phyloP scores from a whole-genome alignment of 2,797 vertebrate genomes.

The Urocyon cinereoargenteus region DNA sequence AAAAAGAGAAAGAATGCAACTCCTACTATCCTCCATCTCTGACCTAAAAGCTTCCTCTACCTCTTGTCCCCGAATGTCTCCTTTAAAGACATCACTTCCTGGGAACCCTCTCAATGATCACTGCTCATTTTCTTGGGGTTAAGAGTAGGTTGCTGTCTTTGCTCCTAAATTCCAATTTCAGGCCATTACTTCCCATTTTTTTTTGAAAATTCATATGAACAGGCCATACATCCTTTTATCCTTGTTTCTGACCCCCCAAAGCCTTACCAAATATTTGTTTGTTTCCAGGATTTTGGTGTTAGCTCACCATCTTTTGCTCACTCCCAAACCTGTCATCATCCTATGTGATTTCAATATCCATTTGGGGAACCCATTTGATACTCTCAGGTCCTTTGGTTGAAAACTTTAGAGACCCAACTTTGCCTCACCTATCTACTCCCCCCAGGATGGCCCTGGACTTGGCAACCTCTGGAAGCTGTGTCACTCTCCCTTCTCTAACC shows the following conservation, averaged over 20 bases:
- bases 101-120: background rate
- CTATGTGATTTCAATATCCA: background rate
- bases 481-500: background rate
- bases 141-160: background rate
- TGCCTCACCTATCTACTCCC: background rate
- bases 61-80: background rate
- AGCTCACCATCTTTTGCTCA: background rate
- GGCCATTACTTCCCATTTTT: background rate
- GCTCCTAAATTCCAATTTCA: background rate
- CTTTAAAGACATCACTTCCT: background rate
- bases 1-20: background rate
- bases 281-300: background rate
- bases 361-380: background rate
- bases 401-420: background rate
- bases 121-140: background rate
- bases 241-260: background rate
- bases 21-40: background rate
- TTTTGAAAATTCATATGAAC: background rate
- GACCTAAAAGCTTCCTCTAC: background rate
- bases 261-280: background rate
- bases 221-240: background rate
- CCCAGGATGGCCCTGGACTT: background rate
- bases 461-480: background rate
- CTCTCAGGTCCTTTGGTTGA: background rate
- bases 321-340: background rate